Evolutionary conservation across 30 jellyfish, hydroid and myxozoan species (phyloP).

Genomic region (Hydractinia echinata): DNA sequence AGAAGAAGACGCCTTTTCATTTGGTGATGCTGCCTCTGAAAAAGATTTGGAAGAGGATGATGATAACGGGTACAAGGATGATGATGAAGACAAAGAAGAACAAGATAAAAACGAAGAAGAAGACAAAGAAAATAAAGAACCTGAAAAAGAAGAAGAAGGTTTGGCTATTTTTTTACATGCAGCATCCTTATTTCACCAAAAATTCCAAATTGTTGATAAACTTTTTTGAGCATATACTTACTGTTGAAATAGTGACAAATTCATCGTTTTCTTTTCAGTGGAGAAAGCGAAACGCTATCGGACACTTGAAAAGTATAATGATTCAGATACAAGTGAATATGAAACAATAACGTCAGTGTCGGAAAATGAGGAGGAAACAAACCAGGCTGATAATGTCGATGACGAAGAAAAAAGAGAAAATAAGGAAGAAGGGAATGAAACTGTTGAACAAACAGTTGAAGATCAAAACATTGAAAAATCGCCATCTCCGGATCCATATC

Average conservation of each 20-base stretch:
- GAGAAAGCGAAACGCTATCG: not conserved
- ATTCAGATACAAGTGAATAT: conserved; percentile 33
- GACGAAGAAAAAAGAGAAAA: not conserved
- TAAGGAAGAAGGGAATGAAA: not conserved
- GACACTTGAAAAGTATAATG: conserved; percentile 20
- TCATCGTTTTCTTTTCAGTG: not conserved
- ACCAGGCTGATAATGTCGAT: not conserved
- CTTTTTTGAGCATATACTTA: not conserved
- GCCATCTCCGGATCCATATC: conserved; percentile 22
- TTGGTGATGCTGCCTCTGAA: conserved; percentile 21
- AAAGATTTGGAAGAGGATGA: conserved; percentile 20
- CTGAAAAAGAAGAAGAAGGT: conserved; percentile 2
- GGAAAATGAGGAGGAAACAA: conserved; percentile 3
- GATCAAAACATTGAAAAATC: not conserved
- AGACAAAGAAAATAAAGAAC: not conserved
- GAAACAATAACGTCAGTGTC: conserved; percentile 33
- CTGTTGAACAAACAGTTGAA: not conserved
- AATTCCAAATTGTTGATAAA: not conserved
- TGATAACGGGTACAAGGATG: not conserved
- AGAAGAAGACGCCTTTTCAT: conserved; percentile 12
- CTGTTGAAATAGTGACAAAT: not conserved
- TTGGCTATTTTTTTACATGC: not conserved
- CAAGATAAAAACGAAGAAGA: conserved; percentile 14
- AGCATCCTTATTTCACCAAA: too few relatives aligned
- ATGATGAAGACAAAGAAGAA: not conserved